Evolutionary conservation across 2,113 vertebrate species (phyloP), one percentile per base, ranked within the genome.

Genomic region (Microcebus lehilahytsara): DNA sequence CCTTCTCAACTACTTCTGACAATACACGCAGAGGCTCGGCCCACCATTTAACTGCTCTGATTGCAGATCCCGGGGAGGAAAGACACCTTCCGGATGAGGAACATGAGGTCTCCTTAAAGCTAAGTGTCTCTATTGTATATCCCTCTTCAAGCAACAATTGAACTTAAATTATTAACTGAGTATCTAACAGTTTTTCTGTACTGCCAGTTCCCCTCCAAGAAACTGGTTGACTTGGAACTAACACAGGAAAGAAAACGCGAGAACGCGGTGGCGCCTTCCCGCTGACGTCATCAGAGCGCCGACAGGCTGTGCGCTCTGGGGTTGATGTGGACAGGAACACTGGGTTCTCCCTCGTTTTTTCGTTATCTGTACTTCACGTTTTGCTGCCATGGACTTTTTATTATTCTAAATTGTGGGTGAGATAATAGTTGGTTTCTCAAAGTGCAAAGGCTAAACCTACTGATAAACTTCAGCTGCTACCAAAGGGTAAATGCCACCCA

Each of bases 361-460:
- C 96, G 97, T 98, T 97, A 93, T 98, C 96, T 97, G 94, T 81
- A 69, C 32, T 96, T 93, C 40, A 69, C 30, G 0, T 88, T 97
- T 92, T 94, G 95, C 93, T 96, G 74, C 92, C 22, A 11, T 75
- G 51, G 30, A 42, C 86, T 90, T 67, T 95, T 96, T 90, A 93
- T 98, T 97, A 88, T 96, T 96, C 92, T 96, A 88, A 98, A 97
- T 94, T 96, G 97, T 66, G 96, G 60, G 51, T 75, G 96, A 98
- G 98, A 97, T 97, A 98, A 96, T 92, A 60, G 95, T 66, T 94
- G 66, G 95, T 85, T 96, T 97, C 85, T 96, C 37, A 96, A 97
- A 97, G 98, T 97, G 94, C 98, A 98, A 98, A 98, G 97, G 97
- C 98, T 98, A 98, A 98, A 93, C 80, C 91, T 97, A 93, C 97